These are phyloP conservation scores for Helleia helle DNA, from an alignment of 2,888 invertebrate species.

Conservation along the genomic window DNA sequence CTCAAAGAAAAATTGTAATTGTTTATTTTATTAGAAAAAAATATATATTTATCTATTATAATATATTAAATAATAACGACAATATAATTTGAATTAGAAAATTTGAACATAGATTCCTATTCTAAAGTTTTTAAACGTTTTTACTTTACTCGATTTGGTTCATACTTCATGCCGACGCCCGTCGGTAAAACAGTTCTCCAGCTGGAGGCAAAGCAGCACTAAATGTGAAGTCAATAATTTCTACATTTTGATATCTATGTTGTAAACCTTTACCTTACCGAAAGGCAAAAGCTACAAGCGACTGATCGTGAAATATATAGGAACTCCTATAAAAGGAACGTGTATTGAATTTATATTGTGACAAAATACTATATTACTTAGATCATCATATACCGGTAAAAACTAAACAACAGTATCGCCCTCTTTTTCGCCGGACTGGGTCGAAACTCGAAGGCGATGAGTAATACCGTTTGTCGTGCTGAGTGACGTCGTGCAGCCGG, in stretches of 20 bases:
- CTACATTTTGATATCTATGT: conserved; percentile 18
- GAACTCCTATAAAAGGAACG: conserved; percentile 1
- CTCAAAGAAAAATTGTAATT: too few relatives aligned
- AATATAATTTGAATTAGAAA: too few relatives aligned
- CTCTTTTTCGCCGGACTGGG: conserved; percentile 31
- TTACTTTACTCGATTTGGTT: too few relatives aligned
- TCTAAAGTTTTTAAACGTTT: too few relatives aligned
- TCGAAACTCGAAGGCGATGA: conserved; percentile 47
- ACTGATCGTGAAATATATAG: too few relatives aligned
- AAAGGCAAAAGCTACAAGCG: too few relatives aligned
- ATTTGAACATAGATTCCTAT: too few relatives aligned
- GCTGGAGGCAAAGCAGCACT: conserved; percentile 17
- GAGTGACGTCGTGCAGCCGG: conserved; percentile 59
- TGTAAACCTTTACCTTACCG: too few relatives aligned
- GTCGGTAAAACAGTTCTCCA: conserved; percentile 47
- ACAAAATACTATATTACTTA: not conserved
- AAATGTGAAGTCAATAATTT: conserved; percentile 44
- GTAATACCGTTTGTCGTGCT: conserved; percentile 62
- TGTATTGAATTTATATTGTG: conserved; percentile 8
- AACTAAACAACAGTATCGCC: conserved; percentile 30
- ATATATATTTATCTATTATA: too few relatives aligned
- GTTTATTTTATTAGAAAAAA: too few relatives aligned
- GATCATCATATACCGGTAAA: conserved; percentile 24
- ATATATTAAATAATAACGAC: too few relatives aligned
- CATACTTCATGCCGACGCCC: not conserved